Evolutionary conservation across 2,888 invertebrate species (phyloP), one percentile per base, ranked within the genome.

Genomic region (Toxonevra muliebris): DNA sequence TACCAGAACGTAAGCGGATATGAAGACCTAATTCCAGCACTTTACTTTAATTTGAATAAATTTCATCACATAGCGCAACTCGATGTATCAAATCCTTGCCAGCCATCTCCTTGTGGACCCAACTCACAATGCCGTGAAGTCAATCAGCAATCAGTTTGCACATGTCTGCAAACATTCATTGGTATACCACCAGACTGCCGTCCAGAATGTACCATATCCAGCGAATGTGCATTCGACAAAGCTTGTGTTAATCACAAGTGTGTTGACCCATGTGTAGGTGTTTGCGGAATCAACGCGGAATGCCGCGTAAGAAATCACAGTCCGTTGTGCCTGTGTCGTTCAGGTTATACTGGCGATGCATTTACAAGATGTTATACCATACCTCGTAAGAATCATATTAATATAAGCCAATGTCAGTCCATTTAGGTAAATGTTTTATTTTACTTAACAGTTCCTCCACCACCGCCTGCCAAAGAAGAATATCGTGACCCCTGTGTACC

Each of bases 131-230:
- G 91, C 70, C 84, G 81, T 71, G 87, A 86, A 60, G 79, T 87
- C 1, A 85, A 86, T 62, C 86, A 87, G 42, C 87, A 88, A 70
- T 88, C 89, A 1, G 84, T 87, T 15, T 92, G 91, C 77, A 87
- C 87, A 13, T 92, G 92, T 77, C 80, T 89, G 55, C 86, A 88
- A 1, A 88, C 88, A 62, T 90, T 88, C 76, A 85, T 87, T 9
- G 91, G 92, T 41, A 85, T 88, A 60, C 90, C 92, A 59, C 93
- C 93, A 7, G 88, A 90, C 71, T 93, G 93, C 79, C 88, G 90
- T 73, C 93, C 93, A 12, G 93, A 94, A 85, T 94, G 94, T 81
- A 88, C 91, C 57, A 88, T 88, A 68, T 92, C 93, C 74, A 87
- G 87, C 66, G 90, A 91, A 81, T 91, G 92, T 80, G 73, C 88